Evolutionary conservation across 2,797 vertebrate genomes (phyloP).

Genomic region (Trematomus bernacchii): DNA sequence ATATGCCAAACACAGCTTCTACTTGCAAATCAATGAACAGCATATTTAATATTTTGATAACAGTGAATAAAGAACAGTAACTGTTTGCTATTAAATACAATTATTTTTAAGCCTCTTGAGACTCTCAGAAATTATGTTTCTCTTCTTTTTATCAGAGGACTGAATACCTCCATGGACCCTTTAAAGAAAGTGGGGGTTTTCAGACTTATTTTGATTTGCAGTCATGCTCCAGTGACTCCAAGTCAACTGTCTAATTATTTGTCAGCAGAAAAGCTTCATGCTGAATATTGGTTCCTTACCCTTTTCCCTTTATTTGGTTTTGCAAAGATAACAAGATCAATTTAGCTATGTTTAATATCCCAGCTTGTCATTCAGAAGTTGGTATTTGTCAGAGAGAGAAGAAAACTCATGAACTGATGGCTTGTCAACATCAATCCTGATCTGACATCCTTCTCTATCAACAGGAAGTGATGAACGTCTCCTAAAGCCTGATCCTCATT

Average conservation of each 20-base stretch:
- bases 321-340: conserved; percentile 38
- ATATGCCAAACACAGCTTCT: conserved; percentile 25
- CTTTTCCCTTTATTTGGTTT: neutral
- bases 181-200: conserved; percentile 57
- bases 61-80: conserved; percentile 31
- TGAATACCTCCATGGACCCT: conserved; percentile 52
- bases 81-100: conserved; percentile 64
- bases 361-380: conserved; percentile 59
- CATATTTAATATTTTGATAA: conserved; percentile 65
- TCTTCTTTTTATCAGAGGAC: conserved; percentile 55
- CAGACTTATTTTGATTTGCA: conserved; percentile 55
- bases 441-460: conserved; percentile 60
- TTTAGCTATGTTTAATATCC: conserved; percentile 67
- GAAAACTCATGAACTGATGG: conserved; percentile 42
- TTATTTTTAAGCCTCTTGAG: conserved; percentile 62
- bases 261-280: conserved; percentile 27
- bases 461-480: conserved; percentile 60
- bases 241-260: conserved; percentile 61
- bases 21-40: conserved; percentile 35
- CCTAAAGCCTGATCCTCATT: conserved; percentile 53
- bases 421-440: conserved; percentile 50
- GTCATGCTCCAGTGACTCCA: conserved; percentile 49
- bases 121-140: conserved; percentile 45
- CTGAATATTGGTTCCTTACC: conserved; percentile 27
- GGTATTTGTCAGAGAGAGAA: conserved; percentile 36